Percentiles rank a stretch among this genome's conserved stretches.
These are phyloP conservation scores for Homarus gammarus DNA, from an alignment of 2,888 invertebrate genomes.

Conservation along the genomic window DNA sequence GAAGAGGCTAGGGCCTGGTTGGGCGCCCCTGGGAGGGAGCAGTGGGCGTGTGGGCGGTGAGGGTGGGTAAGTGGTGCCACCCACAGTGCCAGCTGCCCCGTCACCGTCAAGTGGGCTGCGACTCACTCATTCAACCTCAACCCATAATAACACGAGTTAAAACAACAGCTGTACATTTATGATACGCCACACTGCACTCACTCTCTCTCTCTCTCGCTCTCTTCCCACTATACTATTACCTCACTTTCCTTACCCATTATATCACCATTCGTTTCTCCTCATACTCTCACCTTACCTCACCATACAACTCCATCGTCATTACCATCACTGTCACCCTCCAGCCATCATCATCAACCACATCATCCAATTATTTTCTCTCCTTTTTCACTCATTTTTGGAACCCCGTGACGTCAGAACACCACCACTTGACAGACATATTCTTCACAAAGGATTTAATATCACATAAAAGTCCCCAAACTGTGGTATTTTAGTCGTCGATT, in stretches of 20 bases:
- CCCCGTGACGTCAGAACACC: no score
- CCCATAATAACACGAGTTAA: not conserved
- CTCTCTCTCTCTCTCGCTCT: slow-evolving; percentile 28
- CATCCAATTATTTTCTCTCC: no score
- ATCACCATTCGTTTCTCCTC: not conserved
- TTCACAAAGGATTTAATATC: no score
- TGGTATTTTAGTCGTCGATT: no score
- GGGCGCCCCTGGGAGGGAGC: slow-evolving; percentile 13
- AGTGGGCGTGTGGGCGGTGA: slow-evolving; percentile 18
- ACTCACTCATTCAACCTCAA: not conserved
- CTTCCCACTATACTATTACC: not conserved
- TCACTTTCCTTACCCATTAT: not conserved
- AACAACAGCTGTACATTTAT: not conserved
- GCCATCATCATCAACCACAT: not conserved
- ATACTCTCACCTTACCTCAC: not conserved
- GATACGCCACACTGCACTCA: no score
- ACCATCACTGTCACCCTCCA: not conserved
- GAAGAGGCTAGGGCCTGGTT: not conserved
- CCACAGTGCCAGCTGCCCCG: slow-evolving; percentile 42
- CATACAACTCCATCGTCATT: not conserved
- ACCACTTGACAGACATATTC: no score
- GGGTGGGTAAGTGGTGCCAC: slow-evolving; percentile 7
- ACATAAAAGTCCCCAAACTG: no score
- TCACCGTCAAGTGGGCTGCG: slow-evolving; percentile 23
- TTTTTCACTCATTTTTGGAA: no score